A percentile compares a stretch with the other conserved stretches of the same genome.
Conservation (phyloP, 2,113 vertebrate species). For the Calonectris borealis region DNA sequence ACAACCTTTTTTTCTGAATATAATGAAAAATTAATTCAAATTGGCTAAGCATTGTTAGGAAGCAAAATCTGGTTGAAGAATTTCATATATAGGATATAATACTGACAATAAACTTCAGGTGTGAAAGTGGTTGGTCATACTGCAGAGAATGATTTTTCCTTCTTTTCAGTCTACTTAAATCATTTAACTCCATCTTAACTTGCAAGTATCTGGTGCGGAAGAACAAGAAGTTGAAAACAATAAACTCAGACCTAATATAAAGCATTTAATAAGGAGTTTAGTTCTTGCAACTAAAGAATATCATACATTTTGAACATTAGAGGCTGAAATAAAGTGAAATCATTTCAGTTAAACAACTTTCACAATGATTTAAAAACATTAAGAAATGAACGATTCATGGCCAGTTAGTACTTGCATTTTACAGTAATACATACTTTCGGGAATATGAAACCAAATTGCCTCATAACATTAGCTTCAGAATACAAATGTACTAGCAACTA, state of each 20-base stretch:
- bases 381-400: not conserved
- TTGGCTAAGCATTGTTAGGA: not conserved
- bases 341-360: not conserved
- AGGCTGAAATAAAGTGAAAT: not conserved
- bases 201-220: not conserved
- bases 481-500: not conserved
- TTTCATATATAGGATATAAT: not conserved
- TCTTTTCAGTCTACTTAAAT: not conserved
- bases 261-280: not conserved
- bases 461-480: not conserved
- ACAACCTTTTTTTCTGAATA: not conserved
- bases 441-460: not conserved
- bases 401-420: not conserved
- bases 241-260: not conserved
- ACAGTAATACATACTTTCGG: not conserved
- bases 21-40: constrained; percentile 48
- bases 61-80: not conserved
- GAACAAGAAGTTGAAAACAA: not conserved
- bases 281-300: not conserved
- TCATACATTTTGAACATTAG: not conserved
- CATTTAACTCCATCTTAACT: not conserved
- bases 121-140: not conserved
- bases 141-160: not conserved
- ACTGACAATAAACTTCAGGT: not conserved
- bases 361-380: not conserved